Base-by-base conservation (phyloP, 2,797 vertebrate genomes). In the Hephaestus fuliginosus region DNA sequence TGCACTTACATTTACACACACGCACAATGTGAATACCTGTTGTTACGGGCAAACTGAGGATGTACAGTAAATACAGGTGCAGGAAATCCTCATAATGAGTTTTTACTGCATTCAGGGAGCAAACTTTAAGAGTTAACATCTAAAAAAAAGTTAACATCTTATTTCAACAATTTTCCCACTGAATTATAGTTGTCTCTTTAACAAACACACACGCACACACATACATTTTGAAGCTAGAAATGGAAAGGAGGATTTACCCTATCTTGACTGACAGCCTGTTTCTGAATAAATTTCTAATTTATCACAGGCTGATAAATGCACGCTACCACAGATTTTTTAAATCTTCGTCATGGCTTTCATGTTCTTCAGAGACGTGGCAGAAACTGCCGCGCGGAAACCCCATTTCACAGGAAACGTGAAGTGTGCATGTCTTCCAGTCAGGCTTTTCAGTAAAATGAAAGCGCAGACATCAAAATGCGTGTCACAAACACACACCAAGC, bases 181-280 rank as follows among this genome's bases (percentile, higher is more conserved):
- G 10, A 46, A 46, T 30, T 41, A 17, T 18, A 0, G 3, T 39
- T 41, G 18, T 44, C 53, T 36, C 30, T 9, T 52, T 30, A 33
- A 17, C 41, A 22, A 6, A 20, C n/a, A 20, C 17, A 60, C 25
- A 63, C 33, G 36, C 61, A 74, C 4, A 43, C 48, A 57, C 22
- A 14, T 14, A 48, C 8, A 30, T 52, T 30, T 64, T 57, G 20
- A 20, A 75, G 20, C 15, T 22, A 57, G 48, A 7, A 33, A 61
- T 1, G 10, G 43, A 63, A 82, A 82, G 70, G 25, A 61, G 60
- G 60, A 81, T 85, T 74, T 76, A 3, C 70, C 62, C 73, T 72
- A 79, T 83, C 58, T 64, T 80, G 78, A 76, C 63, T 71, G 70
- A 56, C 72, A 69, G 78, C 48, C 67, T 83, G 82, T 62, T 64